Base-by-base conservation (phyloP, 1,140 invertebrate genomes). In the Bombus balteatus region DNA sequence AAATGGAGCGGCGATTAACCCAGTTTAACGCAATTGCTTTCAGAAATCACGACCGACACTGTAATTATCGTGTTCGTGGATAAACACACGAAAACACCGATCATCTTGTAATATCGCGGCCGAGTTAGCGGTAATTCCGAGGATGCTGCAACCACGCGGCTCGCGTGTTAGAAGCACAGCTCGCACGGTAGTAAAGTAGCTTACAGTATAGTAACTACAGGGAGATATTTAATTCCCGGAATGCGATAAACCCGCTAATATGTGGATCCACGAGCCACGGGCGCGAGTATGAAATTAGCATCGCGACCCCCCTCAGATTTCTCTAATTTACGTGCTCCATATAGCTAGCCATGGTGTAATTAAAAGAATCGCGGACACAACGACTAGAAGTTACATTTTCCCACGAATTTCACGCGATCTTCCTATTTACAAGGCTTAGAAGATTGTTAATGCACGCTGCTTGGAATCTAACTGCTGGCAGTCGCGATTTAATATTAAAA, bases 221-320 rank as follows among this genome's bases (percentile, higher is more conserved):
- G 12, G 76, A 39, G 78, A 88, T 88, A 90, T 90, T 90, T 90
- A 90, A 90, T 86, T 90, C 86, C 37, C n/a, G 81, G 83, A 86
- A 84, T 83, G 73, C 87, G 70, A 90, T 90, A 90, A 90, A 90
- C 66, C 57, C 15, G 32, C 22, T 81, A 73, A 90, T 90, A 86
- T 86, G 81, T 88, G 39, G 41, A 90, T 88, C 39, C 65, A 72
- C 79, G 66, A 15, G 3, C n/a, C 43, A 32, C 39, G n/a, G 85
- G 22, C 75, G 70, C 70, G 74, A 81, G 41, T 32, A n/a, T 32
- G 76, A 82, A 89, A 87, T 90, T 85, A 87, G 86, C n/a, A 57
- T 85, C 75, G 68, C 39, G 66, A n/a, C 59, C 73, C 81, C 39
- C 72, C 43, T 39, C 22, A 47, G 75, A 74, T 25, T 37, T 74